These are phyloP conservation scores for Fragum fragum DNA, from an alignment of 2,888 invertebrate genomes.

Conservation along the genomic window DNA sequence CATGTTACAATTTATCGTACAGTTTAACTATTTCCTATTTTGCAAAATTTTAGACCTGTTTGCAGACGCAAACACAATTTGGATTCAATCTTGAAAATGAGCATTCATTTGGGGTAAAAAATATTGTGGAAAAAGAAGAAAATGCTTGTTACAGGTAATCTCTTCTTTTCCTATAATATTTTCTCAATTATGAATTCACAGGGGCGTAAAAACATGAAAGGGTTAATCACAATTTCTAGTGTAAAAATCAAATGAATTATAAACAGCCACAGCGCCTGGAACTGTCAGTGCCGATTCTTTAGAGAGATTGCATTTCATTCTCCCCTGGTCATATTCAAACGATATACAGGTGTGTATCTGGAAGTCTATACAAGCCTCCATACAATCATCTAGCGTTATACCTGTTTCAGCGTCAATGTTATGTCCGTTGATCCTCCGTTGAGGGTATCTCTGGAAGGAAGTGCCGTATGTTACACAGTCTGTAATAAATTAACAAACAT, in stretches of 20 bases:
- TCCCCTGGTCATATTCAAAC: not conserved
- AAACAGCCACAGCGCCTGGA: not conserved
- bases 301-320: not conserved
- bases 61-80: no score
- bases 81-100: no score
- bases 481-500: no score
- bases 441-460: conserved; percentile 1
- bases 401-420: not conserved
- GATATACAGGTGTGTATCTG: not conserved
- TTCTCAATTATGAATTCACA: no score
- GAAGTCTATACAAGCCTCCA: not conserved
- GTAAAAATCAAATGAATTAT: not conserved
- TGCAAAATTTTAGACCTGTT: no score
- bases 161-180: no score
- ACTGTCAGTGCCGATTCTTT: not conserved
- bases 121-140: no score
- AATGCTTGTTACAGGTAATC: no score
- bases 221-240: conserved; percentile 9
- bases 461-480: conserved; percentile 1
- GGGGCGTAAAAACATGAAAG: no score
- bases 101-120: no score
- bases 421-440: not conserved
- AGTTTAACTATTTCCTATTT: no score
- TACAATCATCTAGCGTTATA: not conserved
- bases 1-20: no score